Evolutionary conservation across 2,113 vertebrate genomes (phyloP), one percentile per base, ranked within the genome.

Genomic region (Nicator chloris): DNA sequence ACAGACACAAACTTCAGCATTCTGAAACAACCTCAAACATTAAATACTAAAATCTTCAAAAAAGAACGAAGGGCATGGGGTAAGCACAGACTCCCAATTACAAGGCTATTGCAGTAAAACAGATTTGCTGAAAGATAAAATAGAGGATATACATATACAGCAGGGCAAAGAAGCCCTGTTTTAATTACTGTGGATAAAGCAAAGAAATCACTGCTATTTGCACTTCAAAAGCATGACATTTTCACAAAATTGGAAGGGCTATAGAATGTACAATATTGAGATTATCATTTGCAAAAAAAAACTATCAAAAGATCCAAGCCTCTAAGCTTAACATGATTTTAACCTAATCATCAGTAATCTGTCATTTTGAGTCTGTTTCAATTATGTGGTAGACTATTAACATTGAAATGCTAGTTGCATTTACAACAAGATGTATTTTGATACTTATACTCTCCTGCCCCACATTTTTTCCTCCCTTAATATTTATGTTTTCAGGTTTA

Each of bases 161-260:
- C 31, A 92, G 77, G 77, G 90, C 39, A 95, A 91, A 95, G 56
- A 45, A 94, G 9, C 14, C 26, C 23, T 75, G 53, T 90, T 90
- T 91, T 95, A 96, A 97, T 96, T 94, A 95, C 70, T 92, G 45
- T 72, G 79, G 64, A 81, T 86, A 91, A 94, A 95, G 94, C 61
- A 88, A 91, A 95, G 88, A 61, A 86, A 89, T 91, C 88, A 79
- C 77, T 50, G n/a, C 42, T 69, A 93, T 95, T 94, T 96, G 86
- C 90, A 97, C 85, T 92, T 96, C 91, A 94, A 96, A 97, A 95
- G 60, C 54, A 73, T 79, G 91, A 84, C 24, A 76, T 91, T 93
- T 95, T 57, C 86, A 92, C 31, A 90, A 73, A 95, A 93, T 70
- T 79, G 65, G 53, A 88, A 94, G 65, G 31, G 31, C 71, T 86